phyloP scores from a whole-genome alignment of 1,140 invertebrate species.

The Rhopalosiphum padi region DNA sequence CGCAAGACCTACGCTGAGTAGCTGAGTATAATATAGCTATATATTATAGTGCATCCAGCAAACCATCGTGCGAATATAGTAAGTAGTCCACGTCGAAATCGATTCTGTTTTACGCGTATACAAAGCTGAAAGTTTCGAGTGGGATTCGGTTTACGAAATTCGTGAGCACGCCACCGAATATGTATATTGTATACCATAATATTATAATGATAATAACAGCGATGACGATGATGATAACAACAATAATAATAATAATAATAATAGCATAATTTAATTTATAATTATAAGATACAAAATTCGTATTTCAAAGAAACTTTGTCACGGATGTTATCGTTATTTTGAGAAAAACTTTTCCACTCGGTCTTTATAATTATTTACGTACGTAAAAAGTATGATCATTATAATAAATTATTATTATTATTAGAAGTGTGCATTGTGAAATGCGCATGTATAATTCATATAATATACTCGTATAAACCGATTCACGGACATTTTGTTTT shows the following conservation, averaged over 20 bases:
- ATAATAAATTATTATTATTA: background rate
- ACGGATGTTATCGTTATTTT: background rate
- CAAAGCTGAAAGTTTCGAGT: background rate
- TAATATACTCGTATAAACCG: background rate
- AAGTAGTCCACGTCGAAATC: background rate
- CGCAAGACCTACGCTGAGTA: background rate
- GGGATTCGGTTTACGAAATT: background rate
- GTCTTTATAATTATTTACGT: slow-evolving; percentile 3
- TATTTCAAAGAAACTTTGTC: background rate
- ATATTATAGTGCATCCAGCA: background rate
- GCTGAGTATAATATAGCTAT: background rate
- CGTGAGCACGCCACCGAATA: background rate
- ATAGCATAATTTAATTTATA: slow-evolving; percentile 9
- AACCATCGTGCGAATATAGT: background rate
- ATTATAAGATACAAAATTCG: background rate
- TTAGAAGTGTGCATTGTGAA: background rate
- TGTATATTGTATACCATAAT: background rate
- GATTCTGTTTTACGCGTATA: background rate
- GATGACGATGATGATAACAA: background rate
- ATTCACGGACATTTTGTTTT: background rate
- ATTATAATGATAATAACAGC: background rate
- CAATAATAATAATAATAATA: background rate
- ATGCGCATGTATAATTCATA: background rate
- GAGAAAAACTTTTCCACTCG: background rate
- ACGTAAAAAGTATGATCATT: slow-evolving; percentile 17